phyloP scores from a whole-genome alignment of 2,888 invertebrate genomes.

The Vandiemenella viatica region DNA sequence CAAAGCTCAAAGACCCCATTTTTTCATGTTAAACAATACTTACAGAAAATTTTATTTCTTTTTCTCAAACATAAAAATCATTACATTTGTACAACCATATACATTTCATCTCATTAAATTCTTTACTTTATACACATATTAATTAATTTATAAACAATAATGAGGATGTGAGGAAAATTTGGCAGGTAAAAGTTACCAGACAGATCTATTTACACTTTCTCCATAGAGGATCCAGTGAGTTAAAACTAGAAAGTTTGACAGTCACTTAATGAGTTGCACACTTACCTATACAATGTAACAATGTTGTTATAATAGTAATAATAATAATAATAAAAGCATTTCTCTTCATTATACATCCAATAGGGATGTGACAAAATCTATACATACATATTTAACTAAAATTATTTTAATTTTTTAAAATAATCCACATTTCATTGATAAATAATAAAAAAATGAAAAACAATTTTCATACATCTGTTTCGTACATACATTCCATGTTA shows the following conservation, averaged over 20 bases:
- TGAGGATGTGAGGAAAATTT: background rate
- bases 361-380: background rate
- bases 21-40: conserved; percentile 9
- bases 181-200: background rate
- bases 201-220: background rate
- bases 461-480: background rate
- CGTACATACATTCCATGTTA: background rate
- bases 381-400: background rate
- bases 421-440: background rate
- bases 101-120: conserved; percentile 25
- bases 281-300: background rate
- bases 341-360: background rate
- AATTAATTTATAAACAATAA: conserved; percentile 9
- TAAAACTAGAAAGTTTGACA: background rate
- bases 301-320: background rate
- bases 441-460: background rate
- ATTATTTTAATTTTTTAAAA: background rate
- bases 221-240: background rate
- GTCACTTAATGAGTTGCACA: background rate
- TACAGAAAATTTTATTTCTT: conserved; percentile 18
- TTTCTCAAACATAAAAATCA: conserved; percentile 27
- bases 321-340: background rate
- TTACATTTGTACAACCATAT: conserved; percentile 36
- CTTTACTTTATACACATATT: conserved; percentile 13
- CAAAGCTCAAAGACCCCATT: too few species aligned